phyloP scores from a whole-genome alignment of 2,797 vertebrate genomes.

The Meda fulgida region DNA sequence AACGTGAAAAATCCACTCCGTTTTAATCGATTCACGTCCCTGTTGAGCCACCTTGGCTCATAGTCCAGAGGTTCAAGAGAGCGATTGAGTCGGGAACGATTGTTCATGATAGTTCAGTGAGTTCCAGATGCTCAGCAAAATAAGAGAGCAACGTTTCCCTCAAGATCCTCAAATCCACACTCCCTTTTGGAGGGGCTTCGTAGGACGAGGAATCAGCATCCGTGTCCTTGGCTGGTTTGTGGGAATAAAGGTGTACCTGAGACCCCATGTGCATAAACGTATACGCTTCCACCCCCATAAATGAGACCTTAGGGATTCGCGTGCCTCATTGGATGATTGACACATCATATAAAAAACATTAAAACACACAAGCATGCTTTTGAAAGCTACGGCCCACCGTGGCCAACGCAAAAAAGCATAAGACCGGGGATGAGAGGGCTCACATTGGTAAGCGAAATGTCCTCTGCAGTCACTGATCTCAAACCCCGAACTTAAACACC shows the following conservation, averaged over 20 bases:
- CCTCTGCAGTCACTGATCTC: constrained; percentile 41
- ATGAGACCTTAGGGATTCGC: constrained; percentile 29
- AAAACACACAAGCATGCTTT: constrained; percentile 58
- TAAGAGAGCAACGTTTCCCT: constrained; percentile 20
- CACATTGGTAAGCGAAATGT: constrained; percentile 20
- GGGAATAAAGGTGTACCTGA: constrained; percentile 56
- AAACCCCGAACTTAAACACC: constrained; percentile 19
- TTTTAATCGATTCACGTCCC: constrained; percentile 15
- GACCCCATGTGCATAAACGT: constrained; percentile 52
- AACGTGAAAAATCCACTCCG: constrained; percentile 34
- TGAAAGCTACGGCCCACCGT: constrained; percentile 37
- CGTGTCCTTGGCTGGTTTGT: constrained; percentile 58
- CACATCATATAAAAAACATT: constrained; percentile 58
- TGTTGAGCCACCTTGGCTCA: constrained; percentile 9
- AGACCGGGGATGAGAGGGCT: constrained; percentile 23
- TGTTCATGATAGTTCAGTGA: constrained; percentile 28
- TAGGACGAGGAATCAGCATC: constrained; percentile 42
- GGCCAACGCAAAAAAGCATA: constrained; percentile 20
- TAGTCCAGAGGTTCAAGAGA: constrained; percentile 14
- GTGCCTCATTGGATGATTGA: constrained; percentile 50
- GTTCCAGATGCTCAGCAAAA: constrained; percentile 23
- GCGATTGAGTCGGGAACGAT: constrained; percentile 6
- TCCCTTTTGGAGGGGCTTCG: constrained; percentile 7
- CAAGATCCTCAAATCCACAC: constrained; percentile 11
- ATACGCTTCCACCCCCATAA: constrained; percentile 26